These are phyloP conservation scores for Cacatua alba DNA, from an alignment of 2,113 vertebrate species.

Conservation along the genomic window DNA sequence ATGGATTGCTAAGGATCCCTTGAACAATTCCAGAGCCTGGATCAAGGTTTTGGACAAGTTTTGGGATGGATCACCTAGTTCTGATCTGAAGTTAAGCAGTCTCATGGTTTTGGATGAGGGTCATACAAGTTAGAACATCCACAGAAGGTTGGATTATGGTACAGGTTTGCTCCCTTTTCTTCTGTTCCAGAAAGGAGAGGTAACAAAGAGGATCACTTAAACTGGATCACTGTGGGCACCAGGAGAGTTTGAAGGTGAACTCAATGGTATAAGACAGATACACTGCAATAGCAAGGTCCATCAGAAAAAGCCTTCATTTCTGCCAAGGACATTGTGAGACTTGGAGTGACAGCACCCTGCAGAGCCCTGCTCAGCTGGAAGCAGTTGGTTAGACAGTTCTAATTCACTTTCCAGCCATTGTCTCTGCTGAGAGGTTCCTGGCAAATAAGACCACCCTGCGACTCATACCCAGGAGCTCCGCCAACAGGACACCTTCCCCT, in stretches of 20 bases:
- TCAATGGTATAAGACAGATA: not conserved
- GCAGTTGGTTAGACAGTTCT: not conserved
- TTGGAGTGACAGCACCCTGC: constrained; percentile 7
- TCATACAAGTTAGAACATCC: not conserved
- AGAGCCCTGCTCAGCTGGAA: not conserved
- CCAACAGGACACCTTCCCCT: not conserved
- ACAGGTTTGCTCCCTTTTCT: not conserved
- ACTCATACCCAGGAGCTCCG: constrained; percentile 9
- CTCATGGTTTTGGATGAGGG: not conserved
- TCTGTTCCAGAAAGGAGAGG: not conserved
- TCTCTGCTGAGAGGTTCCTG: constrained; percentile 21
- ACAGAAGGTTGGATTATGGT: not conserved
- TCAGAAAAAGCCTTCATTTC: not conserved
- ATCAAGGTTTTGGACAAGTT: not conserved
- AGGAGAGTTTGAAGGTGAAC: not conserved
- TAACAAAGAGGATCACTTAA: not conserved
- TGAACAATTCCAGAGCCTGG: not conserved
- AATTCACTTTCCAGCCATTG: not conserved
- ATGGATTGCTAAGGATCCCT: not conserved
- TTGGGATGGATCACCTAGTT: not conserved
- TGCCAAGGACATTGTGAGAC: not conserved
- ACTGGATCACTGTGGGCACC: not conserved
- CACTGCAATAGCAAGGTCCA: not conserved
- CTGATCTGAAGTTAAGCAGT: not conserved
- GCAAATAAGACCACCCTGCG: not conserved